A percentile compares a stretch with the other conserved stretches of the same genome.
Conservation (phyloP, 2,113 vertebrate genomes). For the Myxocyprinus asiaticus region DNA sequence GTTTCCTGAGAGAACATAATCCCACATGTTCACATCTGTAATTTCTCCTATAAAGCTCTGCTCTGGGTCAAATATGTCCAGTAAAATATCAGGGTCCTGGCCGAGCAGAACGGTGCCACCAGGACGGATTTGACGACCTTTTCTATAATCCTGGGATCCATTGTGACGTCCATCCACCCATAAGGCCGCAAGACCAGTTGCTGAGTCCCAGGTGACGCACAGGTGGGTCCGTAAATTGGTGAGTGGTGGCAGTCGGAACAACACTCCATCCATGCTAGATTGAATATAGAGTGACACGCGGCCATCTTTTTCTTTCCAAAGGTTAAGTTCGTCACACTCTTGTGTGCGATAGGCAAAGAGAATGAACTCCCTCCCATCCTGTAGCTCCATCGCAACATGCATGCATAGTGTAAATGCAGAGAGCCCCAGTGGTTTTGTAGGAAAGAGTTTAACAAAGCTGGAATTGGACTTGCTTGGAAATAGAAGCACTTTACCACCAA, state of each 20-base stretch:
- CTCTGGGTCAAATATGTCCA: slow-evolving; percentile 61
- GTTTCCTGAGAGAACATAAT: slow-evolving; percentile 68
- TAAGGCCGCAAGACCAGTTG: slow-evolving; percentile 67
- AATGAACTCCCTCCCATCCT: slow-evolving; percentile 66
- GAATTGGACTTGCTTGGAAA: slow-evolving; percentile 74
- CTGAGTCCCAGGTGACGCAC: slow-evolving; percentile 78
- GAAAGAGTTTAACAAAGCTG: slow-evolving; percentile 71
- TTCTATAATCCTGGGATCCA: slow-evolving; percentile 70
- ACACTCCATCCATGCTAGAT: slow-evolving; percentile 51
- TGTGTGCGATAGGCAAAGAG: slow-evolving; percentile 76
- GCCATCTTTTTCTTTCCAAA: slow-evolving; percentile 72
- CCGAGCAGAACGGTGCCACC: slow-evolving; percentile 72
- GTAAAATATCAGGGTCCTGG: slow-evolving; percentile 69
- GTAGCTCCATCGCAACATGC: slow-evolving; percentile 68
- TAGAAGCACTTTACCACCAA: slow-evolving; percentile 67
- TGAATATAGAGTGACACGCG: slow-evolving; percentile 67
- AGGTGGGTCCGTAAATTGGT: slow-evolving; percentile 71
- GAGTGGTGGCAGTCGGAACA: slow-evolving; percentile 68
- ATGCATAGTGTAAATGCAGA: slow-evolving; percentile 77
- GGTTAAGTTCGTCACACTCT: slow-evolving; percentile 72
- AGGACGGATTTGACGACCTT: slow-evolving; percentile 62
- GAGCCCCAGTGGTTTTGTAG: slow-evolving; percentile 68
- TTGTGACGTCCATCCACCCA: slow-evolving; percentile 75
- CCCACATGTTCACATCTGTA: slow-evolving; percentile 79
- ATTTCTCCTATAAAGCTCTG: slow-evolving; percentile 78